Evolutionary conservation across 1,140 invertebrate species (phyloP).

Genomic region (Carposina sasakii): DNA sequence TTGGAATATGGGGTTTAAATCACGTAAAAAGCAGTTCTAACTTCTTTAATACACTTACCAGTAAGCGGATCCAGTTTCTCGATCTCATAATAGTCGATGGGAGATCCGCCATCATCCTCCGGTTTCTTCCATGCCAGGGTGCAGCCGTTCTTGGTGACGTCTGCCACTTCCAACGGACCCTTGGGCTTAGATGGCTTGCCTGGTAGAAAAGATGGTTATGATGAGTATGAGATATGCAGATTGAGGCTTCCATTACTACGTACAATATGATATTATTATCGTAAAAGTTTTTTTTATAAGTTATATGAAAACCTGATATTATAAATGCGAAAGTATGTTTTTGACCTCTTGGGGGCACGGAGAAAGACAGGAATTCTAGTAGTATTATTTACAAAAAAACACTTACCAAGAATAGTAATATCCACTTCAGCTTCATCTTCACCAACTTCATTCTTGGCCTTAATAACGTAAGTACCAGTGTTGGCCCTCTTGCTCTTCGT

Average conservation of each 20-base stretch:
- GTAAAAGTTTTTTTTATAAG: too few species aligned
- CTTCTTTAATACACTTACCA: constrained; percentile 42
- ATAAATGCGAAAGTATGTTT: too few species aligned
- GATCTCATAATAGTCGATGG: constrained; percentile 97
- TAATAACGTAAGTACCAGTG: constrained; percentile 93
- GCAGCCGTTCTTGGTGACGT: constrained; percentile 95
- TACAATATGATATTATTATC: too few species aligned
- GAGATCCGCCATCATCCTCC: constrained; percentile 92
- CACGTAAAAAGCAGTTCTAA: too few species aligned
- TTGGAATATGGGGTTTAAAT: too few species aligned
- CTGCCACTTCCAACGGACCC: constrained; percentile 90
- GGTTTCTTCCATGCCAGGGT: constrained; percentile 95
- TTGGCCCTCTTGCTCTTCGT: constrained; percentile 86
- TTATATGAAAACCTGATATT: too few species aligned
- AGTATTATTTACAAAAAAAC: too few species aligned
- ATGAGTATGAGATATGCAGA: too few species aligned
- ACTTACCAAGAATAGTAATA: constrained; percentile 84
- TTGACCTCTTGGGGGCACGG: too few species aligned
- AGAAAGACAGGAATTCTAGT: too few species aligned
- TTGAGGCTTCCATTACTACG: too few species aligned
- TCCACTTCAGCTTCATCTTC: constrained; percentile 95
- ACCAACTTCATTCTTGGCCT: constrained; percentile 94
- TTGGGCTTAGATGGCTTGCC: constrained; percentile 85
- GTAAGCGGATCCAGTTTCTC: constrained; percentile 96
- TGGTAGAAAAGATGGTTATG: constrained; percentile 25